Base-by-base conservation (phyloP, 2,888 invertebrate species). In the Tubulanus polymorphus region DNA sequence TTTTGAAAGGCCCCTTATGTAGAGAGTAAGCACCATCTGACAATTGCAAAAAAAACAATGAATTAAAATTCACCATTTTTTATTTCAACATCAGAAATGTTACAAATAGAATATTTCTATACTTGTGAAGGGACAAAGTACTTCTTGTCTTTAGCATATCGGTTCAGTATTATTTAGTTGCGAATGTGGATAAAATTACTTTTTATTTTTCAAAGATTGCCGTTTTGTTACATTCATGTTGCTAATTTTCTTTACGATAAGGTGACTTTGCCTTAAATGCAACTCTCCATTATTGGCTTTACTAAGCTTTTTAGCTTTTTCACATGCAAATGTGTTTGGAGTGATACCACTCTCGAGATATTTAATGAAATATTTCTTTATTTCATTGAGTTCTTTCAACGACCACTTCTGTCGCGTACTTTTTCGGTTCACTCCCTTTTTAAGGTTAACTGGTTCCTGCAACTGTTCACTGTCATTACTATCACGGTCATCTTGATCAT, bases 301-400 rank as follows among this genome's bases (percentile, higher is more conserved):
- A 41, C 54, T 54, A 15, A 47, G 20, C 12, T 48, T 48, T 30
- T 48, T 48, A 15, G 48, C 54, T 10, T 47, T 47, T 1, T 32
- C 12, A 47, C 54, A 41, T 10, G 41, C 53, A 3, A 28, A 29
- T 29, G 5, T 48, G 10, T 47, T 23, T 2, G 58, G 58, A 29
- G 51, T 51, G 18, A 35, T 55, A 50, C 35, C 28, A 2, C 37
- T 18, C 2, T 53, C 45, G 2, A 58, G 51, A 32, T 48, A 53
- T 1, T 18, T 5, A 23, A 32, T 45, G 48, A 58, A 58, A 30
- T 55, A 55, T 20, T 23, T 48, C 5, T 53, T 29, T n/a, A 58
- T 18, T 53, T 55, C 58, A n/a, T 49, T 20, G 5, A 53, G 29
- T 54, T 57, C 53, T 37, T 49, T 23, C 12, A 26, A n/a, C 29